Percentiles rank a stretch among this genome's conserved stretches.
Evolutionary conservation across 1,140 invertebrate species (phyloP).

Genomic region (Ephestia elutella): DNA sequence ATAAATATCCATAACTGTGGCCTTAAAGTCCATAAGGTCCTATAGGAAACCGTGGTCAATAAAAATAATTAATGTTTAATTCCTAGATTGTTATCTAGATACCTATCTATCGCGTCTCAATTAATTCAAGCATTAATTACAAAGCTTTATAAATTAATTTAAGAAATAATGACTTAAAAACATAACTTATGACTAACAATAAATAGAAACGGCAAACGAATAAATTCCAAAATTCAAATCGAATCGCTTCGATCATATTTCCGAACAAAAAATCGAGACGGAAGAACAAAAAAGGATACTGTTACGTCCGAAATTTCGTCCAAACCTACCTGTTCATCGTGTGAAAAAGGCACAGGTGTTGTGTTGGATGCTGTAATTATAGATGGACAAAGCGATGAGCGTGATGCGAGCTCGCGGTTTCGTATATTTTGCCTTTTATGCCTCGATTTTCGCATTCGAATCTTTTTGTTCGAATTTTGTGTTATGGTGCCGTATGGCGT

Average conservation of each 20-base stretch:
- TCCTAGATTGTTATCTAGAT: too few relatives aligned
- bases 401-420: conserved; percentile 41
- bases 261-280: conserved; percentile 6
- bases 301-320: conserved; percentile 44
- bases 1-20: too few relatives aligned
- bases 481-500: background rate
- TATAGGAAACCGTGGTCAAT: too few relatives aligned
- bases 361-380: conserved; percentile 55
- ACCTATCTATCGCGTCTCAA: too few relatives aligned
- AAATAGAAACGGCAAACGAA: background rate
- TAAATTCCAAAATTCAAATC: background rate
- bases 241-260: background rate
- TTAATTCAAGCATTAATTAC: too few relatives aligned
- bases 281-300: conserved; percentile 58
- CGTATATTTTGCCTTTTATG: conserved; percentile 7
- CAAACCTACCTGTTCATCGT: conserved; percentile 47
- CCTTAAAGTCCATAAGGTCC: too few relatives aligned
- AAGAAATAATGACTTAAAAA: background rate
- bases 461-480: background rate
- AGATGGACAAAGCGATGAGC: conserved; percentile 37
- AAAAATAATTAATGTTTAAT: too few relatives aligned
- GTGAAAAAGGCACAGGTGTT: conserved; percentile 69
- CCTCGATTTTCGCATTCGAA: background rate
- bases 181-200: background rate
- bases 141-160: too few relatives aligned